Evolutionary conservation across 2,113 vertebrate genomes (phyloP).

Genomic region (Bos taurus): DNA sequence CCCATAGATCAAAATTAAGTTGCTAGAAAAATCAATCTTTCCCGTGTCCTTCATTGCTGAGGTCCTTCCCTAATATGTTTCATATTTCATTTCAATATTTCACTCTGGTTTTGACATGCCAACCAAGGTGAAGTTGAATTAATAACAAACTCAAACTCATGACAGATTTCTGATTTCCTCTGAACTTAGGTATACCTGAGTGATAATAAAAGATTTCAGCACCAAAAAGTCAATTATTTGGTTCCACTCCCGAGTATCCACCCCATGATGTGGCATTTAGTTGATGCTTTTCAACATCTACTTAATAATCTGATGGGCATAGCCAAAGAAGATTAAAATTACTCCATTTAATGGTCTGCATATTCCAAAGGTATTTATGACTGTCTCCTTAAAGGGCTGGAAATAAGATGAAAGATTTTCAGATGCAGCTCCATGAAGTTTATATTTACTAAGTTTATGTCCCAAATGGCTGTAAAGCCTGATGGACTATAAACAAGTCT

Average conservation of each 20-base stretch:
- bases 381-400: not conserved
- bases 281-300: constrained; percentile 17
- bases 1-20: constrained; percentile 41
- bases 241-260: not conserved
- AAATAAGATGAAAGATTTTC: not conserved
- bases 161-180: constrained; percentile 3
- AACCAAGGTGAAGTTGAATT: not conserved
- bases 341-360: not conserved
- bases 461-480: not conserved
- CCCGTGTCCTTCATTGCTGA: not conserved
- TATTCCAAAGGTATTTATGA: constrained; percentile 15
- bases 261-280: not conserved
- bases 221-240: not conserved
- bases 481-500: not conserved
- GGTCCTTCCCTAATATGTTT: not conserved
- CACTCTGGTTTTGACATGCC: not conserved
- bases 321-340: constrained; percentile 39
- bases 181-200: not conserved
- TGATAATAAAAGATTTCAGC: not conserved
- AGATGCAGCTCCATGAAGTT: not conserved
- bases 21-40: constrained; percentile 13
- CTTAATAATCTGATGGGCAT: constrained; percentile 28
- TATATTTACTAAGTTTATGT: constrained; percentile 11
- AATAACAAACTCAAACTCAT: constrained; percentile 2
- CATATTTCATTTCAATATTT: constrained; percentile 25